Conservation (phyloP, 1,140 invertebrate species). For the Bombus pyrosoma region DNA sequence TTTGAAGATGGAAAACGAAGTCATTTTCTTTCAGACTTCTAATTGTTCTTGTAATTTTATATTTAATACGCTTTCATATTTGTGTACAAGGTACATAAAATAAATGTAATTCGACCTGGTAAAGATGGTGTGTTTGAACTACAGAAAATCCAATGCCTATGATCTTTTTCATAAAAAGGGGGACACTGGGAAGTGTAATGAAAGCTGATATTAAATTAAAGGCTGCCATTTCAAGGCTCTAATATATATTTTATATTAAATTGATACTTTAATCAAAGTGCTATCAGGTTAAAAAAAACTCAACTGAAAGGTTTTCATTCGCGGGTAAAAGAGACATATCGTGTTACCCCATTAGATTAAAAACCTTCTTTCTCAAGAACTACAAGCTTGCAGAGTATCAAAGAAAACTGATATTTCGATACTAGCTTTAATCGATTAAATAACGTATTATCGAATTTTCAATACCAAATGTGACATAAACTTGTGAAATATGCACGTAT, state of each 20-base stretch:
- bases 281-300: background rate
- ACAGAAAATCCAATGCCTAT: background rate
- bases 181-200: background rate
- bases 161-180: background rate
- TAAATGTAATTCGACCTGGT: background rate
- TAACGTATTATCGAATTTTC: background rate
- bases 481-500: no score
- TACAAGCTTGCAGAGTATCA: background rate
- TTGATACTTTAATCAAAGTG: background rate
- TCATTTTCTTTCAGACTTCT: background rate
- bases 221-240: background rate
- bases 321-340: background rate
- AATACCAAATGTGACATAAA: no score
- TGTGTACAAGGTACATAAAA: background rate
- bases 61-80: background rate
- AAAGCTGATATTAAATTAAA: slow-evolving; percentile 9
- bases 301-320: background rate
- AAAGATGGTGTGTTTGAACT: background rate
- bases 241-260: background rate
- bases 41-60: background rate
- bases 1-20: background rate
- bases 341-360: background rate
- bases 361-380: background rate
- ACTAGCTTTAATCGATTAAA: background rate
- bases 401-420: background rate